These are phyloP conservation scores for Nothoprocta perdicaria DNA, from an alignment of 2,113 vertebrate species.

Conservation along the genomic window DNA sequence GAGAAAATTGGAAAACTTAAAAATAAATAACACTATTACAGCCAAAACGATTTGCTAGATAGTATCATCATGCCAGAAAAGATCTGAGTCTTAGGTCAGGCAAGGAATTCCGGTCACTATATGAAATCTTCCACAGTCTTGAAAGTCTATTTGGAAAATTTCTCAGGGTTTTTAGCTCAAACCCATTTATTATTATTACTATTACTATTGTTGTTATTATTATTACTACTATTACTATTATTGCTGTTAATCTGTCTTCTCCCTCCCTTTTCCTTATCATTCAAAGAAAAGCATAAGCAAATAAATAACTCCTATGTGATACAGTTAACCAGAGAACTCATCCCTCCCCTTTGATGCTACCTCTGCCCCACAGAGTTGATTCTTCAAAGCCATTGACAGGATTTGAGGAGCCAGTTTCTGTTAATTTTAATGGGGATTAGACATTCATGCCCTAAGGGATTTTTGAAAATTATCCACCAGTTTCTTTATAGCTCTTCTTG, in stretches of 20 bases:
- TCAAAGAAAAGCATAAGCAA: background rate
- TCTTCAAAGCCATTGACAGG: slow-evolving; percentile 52
- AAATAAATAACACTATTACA: background rate
- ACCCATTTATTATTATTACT: background rate
- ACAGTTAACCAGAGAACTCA: slow-evolving; percentile 20
- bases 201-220: no score
- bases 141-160: background rate
- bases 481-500: slow-evolving; percentile 46
- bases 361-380: background rate
- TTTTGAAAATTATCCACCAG: slow-evolving; percentile 39
- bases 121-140: background rate
- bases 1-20: background rate
- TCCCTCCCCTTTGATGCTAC: slow-evolving; percentile 35
- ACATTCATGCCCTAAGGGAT: slow-evolving; percentile 46
- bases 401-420: slow-evolving; percentile 30
- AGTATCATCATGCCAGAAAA: background rate
- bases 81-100: background rate
- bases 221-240: background rate
- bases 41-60: background rate
- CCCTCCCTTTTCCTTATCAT: background rate
- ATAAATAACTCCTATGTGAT: background rate
- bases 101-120: background rate
- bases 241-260: background rate
- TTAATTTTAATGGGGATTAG: slow-evolving; percentile 55
- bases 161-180: background rate